Evolutionary conservation across 2,888 invertebrate genomes (phyloP).

Genomic region (Oscheius sp.): DNA sequence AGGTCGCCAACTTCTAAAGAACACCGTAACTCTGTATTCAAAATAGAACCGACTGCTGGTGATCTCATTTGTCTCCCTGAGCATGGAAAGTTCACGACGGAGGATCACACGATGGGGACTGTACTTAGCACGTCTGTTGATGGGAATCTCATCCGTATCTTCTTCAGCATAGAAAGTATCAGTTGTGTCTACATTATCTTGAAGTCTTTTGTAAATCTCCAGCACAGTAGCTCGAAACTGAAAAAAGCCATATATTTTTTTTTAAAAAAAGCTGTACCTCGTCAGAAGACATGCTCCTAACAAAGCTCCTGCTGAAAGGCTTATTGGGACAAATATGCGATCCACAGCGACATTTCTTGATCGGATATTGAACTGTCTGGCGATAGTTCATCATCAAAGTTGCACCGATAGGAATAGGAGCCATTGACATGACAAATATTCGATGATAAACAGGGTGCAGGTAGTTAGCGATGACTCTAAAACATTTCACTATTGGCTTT

Average conservation of each 20-base stretch:
- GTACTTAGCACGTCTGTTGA: no score
- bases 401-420: not conserved
- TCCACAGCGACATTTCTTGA: not conserved
- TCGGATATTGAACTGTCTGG: not conserved
- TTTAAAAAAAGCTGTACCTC: not conserved
- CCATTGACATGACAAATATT: conserved; percentile 1
- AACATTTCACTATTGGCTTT: not conserved
- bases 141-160: no score
- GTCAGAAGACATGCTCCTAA: not conserved
- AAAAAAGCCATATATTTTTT: not conserved
- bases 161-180: no score
- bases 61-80: not conserved
- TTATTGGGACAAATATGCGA: not conserved
- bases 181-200: no score
- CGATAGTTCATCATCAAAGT: not conserved
- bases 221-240: no score
- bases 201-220: no score
- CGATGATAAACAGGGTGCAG: conserved; percentile 5
- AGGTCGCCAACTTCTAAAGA: not conserved
- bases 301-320: not conserved
- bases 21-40: not conserved
- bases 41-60: not conserved
- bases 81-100: no score
- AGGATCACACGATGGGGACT: no score
- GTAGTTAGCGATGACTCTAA: conserved; percentile 10